phyloP scores from a whole-genome alignment of 2,888 invertebrate genomes.

The Esperia sulphurella region DNA sequence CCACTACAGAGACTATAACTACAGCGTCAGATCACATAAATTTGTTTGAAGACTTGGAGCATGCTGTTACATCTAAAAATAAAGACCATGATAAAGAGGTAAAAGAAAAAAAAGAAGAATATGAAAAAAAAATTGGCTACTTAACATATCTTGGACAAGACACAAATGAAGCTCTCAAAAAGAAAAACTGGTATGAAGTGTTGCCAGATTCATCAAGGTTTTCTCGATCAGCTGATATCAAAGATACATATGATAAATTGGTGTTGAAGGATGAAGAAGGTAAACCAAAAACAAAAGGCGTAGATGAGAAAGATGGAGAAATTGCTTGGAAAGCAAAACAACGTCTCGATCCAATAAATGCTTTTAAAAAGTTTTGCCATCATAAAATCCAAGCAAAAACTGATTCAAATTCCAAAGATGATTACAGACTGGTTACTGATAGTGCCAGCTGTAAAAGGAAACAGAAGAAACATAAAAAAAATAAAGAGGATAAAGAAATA shows the following conservation, averaged over 20 bases:
- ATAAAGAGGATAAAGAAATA: slow-evolving; percentile 41
- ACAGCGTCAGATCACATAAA: slow-evolving; percentile 82
- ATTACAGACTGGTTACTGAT: slow-evolving; percentile 19
- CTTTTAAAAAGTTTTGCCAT: slow-evolving; percentile 80
- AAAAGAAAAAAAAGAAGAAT: slow-evolving; percentile 95
- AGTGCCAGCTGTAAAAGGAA: slow-evolving; percentile 11
- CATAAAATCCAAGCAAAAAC: slow-evolving; percentile 3
- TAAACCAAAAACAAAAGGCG: slow-evolving; percentile 46
- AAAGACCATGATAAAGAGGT: slow-evolving; percentile 93
- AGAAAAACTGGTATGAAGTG: slow-evolving; percentile 93
- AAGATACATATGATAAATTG: slow-evolving; percentile 69
- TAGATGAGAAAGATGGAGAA: slow-evolving; percentile 78
- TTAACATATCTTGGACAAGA: slow-evolving; percentile 97
- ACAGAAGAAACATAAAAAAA: slow-evolving; percentile 22
- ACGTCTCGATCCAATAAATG: slow-evolving; percentile 85
- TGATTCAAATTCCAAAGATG: slow-evolving; percentile 15
- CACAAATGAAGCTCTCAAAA: slow-evolving; percentile 90
- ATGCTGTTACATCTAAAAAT: slow-evolving; percentile 85
- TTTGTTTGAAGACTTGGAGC: slow-evolving; percentile 92
- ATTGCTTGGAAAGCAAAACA: slow-evolving; percentile 83
- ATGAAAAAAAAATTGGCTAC: slow-evolving; percentile 98
- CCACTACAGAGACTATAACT: not conserved
- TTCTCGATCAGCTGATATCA: slow-evolving; percentile 45
- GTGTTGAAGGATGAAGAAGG: slow-evolving; percentile 68
- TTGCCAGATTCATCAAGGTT: slow-evolving; percentile 78